Percentiles rank a stretch among this genome's conserved stretches.
Evolutionary conservation across 2,888 invertebrate species (phyloP).

Genomic region (Heliconius sara): DNA sequence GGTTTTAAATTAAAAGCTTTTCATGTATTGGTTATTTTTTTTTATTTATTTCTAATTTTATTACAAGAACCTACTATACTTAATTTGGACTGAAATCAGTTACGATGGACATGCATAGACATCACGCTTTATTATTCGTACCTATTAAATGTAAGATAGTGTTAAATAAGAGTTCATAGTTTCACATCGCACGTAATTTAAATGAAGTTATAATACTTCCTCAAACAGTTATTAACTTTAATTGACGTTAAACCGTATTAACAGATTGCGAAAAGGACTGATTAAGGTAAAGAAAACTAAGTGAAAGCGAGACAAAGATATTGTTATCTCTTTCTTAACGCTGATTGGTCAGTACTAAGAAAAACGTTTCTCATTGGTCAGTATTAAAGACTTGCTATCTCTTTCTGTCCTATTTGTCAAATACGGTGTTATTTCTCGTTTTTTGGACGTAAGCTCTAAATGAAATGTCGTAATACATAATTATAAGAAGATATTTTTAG

Average conservation of each 20-base stretch:
- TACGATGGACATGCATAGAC: not conserved
- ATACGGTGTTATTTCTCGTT: not conserved
- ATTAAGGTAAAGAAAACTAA: constrained; percentile 4
- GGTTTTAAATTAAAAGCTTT: too few relatives aligned
- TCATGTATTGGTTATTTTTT: too few relatives aligned
- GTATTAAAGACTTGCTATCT: not conserved
- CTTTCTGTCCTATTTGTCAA: constrained; percentile 9
- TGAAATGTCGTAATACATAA: constrained; percentile 9
- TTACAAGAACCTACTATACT: not conserved
- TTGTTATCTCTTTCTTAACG: not conserved
- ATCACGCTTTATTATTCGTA: constrained; percentile 25
- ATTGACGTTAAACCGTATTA: not conserved
- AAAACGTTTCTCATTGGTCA: not conserved
- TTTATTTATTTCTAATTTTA: not conserved
- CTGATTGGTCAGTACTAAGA: not conserved
- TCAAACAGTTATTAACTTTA: not conserved
- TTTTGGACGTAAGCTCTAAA: not conserved
- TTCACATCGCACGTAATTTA: not conserved
- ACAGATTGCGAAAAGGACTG: constrained; percentile 1
- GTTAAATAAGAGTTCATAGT: constrained; percentile 4
- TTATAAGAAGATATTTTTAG: constrained; percentile 52
- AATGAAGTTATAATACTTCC: not conserved
- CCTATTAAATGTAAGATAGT: constrained; percentile 24
- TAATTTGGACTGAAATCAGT: not conserved
- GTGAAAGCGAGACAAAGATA: not conserved